Evolutionary conservation across 2,888 invertebrate species (phyloP).

Genomic region (Aporophyla nigra): DNA sequence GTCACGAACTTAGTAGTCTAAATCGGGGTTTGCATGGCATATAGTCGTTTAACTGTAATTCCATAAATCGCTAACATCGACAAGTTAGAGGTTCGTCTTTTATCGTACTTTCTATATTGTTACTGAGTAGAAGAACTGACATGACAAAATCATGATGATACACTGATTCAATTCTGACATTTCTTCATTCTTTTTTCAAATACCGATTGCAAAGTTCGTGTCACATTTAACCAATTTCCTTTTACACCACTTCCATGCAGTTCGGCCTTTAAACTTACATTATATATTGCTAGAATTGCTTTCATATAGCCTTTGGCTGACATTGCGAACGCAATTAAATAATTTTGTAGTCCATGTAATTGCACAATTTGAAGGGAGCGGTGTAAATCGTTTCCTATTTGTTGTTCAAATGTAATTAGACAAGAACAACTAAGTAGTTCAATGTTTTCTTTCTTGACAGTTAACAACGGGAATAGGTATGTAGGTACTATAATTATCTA

Average conservation of each 20-base stretch:
- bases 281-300: constrained; percentile 55
- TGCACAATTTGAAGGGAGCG: constrained; percentile 62
- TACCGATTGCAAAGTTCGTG: constrained; percentile 19
- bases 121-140: not conserved
- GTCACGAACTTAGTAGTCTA: constrained; percentile 61
- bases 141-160: not conserved
- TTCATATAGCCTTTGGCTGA: constrained; percentile 68
- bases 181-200: constrained; percentile 29
- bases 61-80: constrained; percentile 42
- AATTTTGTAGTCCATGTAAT: constrained; percentile 68
- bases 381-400: constrained; percentile 64
- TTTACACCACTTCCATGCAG: constrained; percentile 31
- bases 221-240: constrained; percentile 53
- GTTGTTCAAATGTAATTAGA: constrained; percentile 42
- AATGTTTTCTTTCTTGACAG: constrained; percentile 35
- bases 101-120: constrained; percentile 4
- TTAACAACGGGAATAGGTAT: constrained; percentile 15
- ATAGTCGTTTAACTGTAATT: constrained; percentile 47
- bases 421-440: constrained; percentile 10
- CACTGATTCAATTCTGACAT: not conserved
- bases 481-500: constrained; percentile 1
- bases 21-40: constrained; percentile 59
- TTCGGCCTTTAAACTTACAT: constrained; percentile 60
- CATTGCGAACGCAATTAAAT: constrained; percentile 67
- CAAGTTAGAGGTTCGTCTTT: constrained; percentile 28